A percentile compares a stretch with the other conserved stretches of the same genome.
Conservation (phyloP, 2,797 vertebrate species). For the Danio kyathit region DNA sequence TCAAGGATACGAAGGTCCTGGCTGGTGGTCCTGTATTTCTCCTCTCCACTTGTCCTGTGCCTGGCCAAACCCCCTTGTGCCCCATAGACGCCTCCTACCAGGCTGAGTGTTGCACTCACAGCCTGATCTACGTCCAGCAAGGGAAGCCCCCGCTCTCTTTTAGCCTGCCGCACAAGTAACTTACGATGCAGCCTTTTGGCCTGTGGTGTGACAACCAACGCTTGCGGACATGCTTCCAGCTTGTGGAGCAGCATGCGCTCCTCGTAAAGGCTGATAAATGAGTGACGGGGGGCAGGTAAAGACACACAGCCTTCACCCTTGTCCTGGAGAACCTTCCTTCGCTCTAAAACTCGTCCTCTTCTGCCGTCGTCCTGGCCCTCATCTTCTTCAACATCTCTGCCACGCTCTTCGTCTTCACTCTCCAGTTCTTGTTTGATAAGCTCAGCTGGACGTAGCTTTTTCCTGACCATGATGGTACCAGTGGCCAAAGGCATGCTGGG, state of each 20-base stretch:
- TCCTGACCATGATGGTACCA: constrained; percentile 74
- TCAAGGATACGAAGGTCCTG: constrained; percentile 92
- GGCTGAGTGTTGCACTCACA: constrained; percentile 85
- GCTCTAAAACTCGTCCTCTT: constrained; percentile 64
- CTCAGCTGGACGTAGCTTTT: constrained; percentile 82
- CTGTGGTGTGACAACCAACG: constrained; percentile 88
- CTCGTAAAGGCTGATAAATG: constrained; percentile 87
- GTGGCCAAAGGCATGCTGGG: constrained; percentile 68
- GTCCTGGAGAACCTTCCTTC: constrained; percentile 75
- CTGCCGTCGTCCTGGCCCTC: constrained; percentile 70
- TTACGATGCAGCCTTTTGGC: constrained; percentile 90
- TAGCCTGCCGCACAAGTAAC: constrained; percentile 89
- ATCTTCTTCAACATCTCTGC: constrained; percentile 77
- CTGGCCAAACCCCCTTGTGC: constrained; percentile 76
- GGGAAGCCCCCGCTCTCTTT: constrained; percentile 89
- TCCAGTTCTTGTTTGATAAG: constrained; percentile 93
- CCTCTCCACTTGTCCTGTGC: constrained; percentile 66
- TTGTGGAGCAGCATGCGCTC: constrained; percentile 89
- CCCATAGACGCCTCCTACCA: constrained; percentile 91
- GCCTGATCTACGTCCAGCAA: constrained; percentile 92
- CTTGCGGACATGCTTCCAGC: constrained; percentile 88
- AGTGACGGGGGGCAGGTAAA: constrained; percentile 68
- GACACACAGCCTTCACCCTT: constrained; percentile 54
- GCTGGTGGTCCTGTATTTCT: constrained; percentile 84
- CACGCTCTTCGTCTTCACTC: constrained; percentile 89